Evolutionary conservation across 2,113 vertebrate genomes (phyloP).

Genomic region (Pangasianodon gigas): DNA sequence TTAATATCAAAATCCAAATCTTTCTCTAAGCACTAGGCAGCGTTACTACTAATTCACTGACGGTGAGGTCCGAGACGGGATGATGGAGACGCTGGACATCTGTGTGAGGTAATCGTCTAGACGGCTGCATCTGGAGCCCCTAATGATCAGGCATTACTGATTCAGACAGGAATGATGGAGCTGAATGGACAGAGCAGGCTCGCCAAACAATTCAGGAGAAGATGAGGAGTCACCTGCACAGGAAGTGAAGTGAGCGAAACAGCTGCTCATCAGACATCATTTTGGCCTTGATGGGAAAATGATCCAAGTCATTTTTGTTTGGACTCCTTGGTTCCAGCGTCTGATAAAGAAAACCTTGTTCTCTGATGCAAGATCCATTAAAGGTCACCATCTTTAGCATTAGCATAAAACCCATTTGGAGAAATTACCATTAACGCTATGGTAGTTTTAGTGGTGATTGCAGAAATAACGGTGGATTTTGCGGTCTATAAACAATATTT

Average conservation of each 20-base stretch:
- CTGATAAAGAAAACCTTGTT: not conserved
- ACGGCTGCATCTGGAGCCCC: constrained; percentile 22
- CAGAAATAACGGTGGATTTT: not conserved
- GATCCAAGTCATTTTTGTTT: not conserved
- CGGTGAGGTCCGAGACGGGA: constrained; percentile 15
- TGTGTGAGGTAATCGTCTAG: constrained; percentile 31
- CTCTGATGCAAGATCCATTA: not conserved
- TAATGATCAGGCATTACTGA: constrained; percentile 54
- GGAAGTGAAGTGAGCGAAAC: constrained; percentile 42
- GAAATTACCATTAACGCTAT: not conserved
- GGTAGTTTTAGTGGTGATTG: not conserved
- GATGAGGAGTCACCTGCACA: constrained; percentile 42
- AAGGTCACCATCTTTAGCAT: not conserved
- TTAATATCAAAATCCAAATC: not conserved
- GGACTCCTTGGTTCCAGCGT: not conserved
- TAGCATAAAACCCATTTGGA: not conserved
- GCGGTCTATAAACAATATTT: not conserved
- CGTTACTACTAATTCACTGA: constrained; percentile 31
- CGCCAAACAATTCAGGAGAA: constrained; percentile 47
- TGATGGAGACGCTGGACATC: constrained; percentile 35
- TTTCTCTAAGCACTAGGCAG: constrained; percentile 6
- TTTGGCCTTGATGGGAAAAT: constrained; percentile 12
- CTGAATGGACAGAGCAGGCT: constrained; percentile 11
- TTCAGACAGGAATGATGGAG: constrained; percentile 49
- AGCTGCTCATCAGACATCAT: not conserved